These are phyloP conservation scores for Cantharis rufa DNA, from an alignment of 2,888 invertebrate genomes.

Conservation along the genomic window DNA sequence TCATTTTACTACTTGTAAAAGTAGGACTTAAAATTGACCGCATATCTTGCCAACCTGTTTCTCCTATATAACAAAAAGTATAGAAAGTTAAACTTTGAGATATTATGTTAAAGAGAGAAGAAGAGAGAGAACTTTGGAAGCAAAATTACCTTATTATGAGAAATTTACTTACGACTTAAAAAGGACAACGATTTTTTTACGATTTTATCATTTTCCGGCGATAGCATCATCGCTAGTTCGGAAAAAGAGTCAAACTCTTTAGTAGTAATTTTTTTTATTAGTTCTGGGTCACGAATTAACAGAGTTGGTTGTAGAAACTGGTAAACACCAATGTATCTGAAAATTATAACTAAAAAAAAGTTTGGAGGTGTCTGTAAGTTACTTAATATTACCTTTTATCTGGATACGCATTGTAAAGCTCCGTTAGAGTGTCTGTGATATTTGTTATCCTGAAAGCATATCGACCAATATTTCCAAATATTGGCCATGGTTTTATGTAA, in stretches of 20 bases:
- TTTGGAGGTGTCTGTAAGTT: background rate
- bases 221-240: background rate
- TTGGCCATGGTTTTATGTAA: background rate
- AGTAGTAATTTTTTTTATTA: background rate
- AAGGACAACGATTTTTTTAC: background rate
- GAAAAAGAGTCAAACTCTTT: background rate
- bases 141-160: too few relatives aligned
- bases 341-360: too few relatives aligned
- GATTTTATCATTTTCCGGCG: background rate
- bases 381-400: background rate
- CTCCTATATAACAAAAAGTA: too few relatives aligned
- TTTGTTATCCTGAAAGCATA: background rate
- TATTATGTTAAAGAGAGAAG: too few relatives aligned
- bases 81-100: too few relatives aligned
- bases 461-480: background rate
- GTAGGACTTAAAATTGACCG: constrained; percentile 44
- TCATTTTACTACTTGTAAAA: constrained; percentile 51
- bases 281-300: background rate
- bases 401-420: background rate
- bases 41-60: constrained; percentile 31
- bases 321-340: background rate
- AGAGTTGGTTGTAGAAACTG: background rate
- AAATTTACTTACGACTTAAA: background rate
- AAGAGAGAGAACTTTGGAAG: too few relatives aligned
- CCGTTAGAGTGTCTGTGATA: background rate